Percentiles rank a stretch among this genome's conserved stretches.
These are phyloP conservation scores for Trachops cirrhosus DNA, from an alignment of 2,797 vertebrate genomes.

Conservation along the genomic window DNA sequence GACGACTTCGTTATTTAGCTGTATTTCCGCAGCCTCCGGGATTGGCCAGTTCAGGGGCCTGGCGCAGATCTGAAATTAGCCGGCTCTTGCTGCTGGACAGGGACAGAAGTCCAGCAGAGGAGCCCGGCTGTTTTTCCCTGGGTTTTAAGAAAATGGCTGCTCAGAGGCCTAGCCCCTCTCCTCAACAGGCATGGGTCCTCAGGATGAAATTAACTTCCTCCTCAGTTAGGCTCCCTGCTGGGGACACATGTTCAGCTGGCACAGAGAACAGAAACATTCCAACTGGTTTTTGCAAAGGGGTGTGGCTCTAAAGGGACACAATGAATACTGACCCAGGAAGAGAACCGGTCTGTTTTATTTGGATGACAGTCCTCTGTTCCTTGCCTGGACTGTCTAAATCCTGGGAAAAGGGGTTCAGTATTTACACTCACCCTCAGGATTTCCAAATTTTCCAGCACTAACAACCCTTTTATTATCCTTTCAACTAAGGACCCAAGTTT, in stretches of 20 bases:
- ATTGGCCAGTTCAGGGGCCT: not conserved
- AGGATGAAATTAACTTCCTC: not conserved
- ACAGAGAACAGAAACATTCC: not conserved
- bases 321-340: not conserved
- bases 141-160: not conserved
- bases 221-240: not conserved
- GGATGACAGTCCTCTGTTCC: not conserved
- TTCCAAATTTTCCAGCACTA: not conserved
- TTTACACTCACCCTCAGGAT: not conserved
- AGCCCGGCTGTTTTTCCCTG: not conserved
- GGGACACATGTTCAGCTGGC: not conserved
- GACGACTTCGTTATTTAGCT: not conserved
- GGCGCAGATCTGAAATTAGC: not conserved
- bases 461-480: not conserved
- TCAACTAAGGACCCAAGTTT: not conserved
- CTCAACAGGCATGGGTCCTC: not conserved
- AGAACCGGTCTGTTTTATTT: not conserved
- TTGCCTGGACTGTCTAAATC: not conserved
- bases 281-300: not conserved
- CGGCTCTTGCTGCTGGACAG: not conserved
- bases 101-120: not conserved
- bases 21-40: not conserved
- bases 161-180: not conserved
- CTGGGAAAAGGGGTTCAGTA: not conserved
- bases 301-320: not conserved